Base-by-base conservation (phyloP, 2,888 invertebrate genomes). In the Hofmannophila pseudospretella region DNA sequence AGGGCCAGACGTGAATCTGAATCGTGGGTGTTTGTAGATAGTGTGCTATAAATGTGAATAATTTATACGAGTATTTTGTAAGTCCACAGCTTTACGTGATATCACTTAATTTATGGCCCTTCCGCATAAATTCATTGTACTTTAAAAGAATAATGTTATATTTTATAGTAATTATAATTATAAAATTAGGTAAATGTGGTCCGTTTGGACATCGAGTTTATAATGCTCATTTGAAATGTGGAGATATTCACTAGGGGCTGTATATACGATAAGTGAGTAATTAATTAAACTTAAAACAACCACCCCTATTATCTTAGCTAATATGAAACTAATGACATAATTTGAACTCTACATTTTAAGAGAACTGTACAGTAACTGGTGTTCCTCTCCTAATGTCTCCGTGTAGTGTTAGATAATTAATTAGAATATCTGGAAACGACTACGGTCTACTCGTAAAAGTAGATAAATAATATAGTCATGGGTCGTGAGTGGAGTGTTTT, bases 41-140 rank as follows among this genome's bases (percentile, higher is more conserved):
- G 77, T 84, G 78, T 84, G 82, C 85, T 82, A 82, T 84, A 82
- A 81, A 81, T 84, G 85, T 85, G 84, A 82, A 85, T 85, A 85
- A 84, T 85, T 85, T 85, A 84, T 84, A 85, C 84, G 82, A 86
- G 74, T 85, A 84, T 79, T 79, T 78, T 85, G 80, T 86, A 84
- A 84, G 85, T 82, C 75, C 81, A 74, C 85, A 79, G 82, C 82
- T 85, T 84, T 82, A 85, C 82, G 75, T 78, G 82, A 82, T 75
- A 69, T 73, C 74, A 77, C 77, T 72, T 68, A 59, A 67, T 64
- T 60, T 63, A 64, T 69, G 82, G 78, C 81, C 79, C 81, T 77
- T 67, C 70, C 64, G 84, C 75, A 75, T 65, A 60, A 70, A 69
- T 71, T 75, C 76, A 57, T 44, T 56, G 47, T 50, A 55, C 50